A percentile compares a stretch with the other conserved stretches of the same genome.
phyloP scores from a whole-genome alignment of 2,888 invertebrate species.

The Caenorhabditis afra region DNA sequence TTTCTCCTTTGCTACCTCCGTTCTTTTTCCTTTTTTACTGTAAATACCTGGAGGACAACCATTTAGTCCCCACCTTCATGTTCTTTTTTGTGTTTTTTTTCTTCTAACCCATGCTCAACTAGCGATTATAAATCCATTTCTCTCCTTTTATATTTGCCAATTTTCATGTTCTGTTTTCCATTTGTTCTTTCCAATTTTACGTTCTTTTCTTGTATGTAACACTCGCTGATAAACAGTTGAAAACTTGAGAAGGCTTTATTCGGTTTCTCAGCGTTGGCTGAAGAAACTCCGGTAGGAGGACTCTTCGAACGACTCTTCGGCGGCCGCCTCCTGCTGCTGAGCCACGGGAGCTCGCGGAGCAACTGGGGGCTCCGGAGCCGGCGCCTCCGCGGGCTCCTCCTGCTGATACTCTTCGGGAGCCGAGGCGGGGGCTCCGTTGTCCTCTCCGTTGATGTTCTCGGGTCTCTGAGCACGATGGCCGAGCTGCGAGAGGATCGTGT shows the following conservation, averaged over 20 bases:
- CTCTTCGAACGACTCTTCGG: conserved; percentile 65
- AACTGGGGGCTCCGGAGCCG: conserved; percentile 19
- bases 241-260: not conserved
- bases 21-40: not conserved
- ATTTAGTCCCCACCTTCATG: not conserved
- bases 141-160: not conserved
- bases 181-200: not conserved
- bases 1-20: not conserved
- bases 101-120: not conserved
- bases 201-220: not conserved
- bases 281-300: conserved; percentile 65
- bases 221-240: not conserved
- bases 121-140: not conserved
- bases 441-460: conserved; percentile 60
- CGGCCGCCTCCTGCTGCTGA: conserved; percentile 32
- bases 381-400: conserved; percentile 29
- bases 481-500: conserved; percentile 64
- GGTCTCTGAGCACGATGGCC: conserved; percentile 42
- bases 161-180: not conserved
- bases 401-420: conserved; percentile 48
- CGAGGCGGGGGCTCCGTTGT: conserved; percentile 46
- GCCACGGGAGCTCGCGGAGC: not conserved
- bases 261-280: conserved; percentile 8
- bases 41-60: conserved; percentile 8
- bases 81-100: not conserved